A percentile compares a stretch with the other conserved stretches of the same genome.
These are phyloP conservation scores for Sphecodes monilicornis DNA, from an alignment of 2,888 invertebrate genomes.

Conservation along the genomic window DNA sequence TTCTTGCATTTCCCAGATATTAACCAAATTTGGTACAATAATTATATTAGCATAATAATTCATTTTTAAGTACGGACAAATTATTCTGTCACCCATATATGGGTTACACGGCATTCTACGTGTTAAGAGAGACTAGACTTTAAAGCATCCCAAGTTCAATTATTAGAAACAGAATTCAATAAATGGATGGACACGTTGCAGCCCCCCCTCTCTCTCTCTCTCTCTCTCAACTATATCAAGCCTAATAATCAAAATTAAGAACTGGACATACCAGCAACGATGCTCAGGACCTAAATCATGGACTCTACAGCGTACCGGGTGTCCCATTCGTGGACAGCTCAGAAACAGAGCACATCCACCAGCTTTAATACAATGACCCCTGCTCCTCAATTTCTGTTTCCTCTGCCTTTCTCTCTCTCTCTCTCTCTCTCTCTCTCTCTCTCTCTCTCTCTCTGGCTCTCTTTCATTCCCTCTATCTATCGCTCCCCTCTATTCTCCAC, in stretches of 20 bases:
- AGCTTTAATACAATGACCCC: slow-evolving; percentile 52
- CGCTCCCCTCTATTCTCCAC: slow-evolving; percentile 64
- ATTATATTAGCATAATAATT: too few relatives aligned
- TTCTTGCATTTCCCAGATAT: too few relatives aligned
- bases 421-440: slow-evolving; percentile 54
- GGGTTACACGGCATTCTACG: too few relatives aligned
- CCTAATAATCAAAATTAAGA: too few relatives aligned
- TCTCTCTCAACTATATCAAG: too few relatives aligned
- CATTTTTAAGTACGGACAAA: too few relatives aligned
- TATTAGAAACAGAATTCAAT: background rate
- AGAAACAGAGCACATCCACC: slow-evolving; percentile 43
- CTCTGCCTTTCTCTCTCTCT: slow-evolving; percentile 29
- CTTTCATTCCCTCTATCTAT: slow-evolving; percentile 57
- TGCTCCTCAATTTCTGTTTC: slow-evolving; percentile 29
- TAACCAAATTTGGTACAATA: too few relatives aligned
- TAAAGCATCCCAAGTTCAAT: background rate
- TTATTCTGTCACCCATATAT: too few relatives aligned
- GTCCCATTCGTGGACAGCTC: background rate
- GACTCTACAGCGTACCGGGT: background rate
- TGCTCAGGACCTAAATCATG: background rate
- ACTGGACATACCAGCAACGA: too few relatives aligned
- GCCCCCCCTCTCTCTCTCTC: too few relatives aligned
- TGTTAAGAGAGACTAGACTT: too few relatives aligned
- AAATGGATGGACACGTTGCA: too few relatives aligned
- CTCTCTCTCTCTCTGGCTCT: slow-evolving; percentile 52